phyloP scores from a whole-genome alignment of 2,113 vertebrate genomes.

The Alligator sinensis region DNA sequence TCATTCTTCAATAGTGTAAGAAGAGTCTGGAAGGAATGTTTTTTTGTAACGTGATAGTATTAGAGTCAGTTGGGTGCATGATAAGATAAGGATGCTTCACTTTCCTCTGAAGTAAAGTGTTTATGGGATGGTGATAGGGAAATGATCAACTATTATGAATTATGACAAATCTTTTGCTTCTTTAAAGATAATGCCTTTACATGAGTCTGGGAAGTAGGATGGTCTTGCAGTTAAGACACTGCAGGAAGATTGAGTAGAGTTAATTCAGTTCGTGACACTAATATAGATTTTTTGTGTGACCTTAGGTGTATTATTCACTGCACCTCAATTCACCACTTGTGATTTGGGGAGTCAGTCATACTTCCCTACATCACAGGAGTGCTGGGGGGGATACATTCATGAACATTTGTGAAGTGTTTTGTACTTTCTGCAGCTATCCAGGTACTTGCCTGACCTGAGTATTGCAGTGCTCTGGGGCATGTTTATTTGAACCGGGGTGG shows the following conservation, averaged over 20 bases:
- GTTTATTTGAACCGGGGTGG: too few species aligned
- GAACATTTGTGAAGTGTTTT: not conserved
- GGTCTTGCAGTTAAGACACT: not conserved
- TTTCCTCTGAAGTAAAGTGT: not conserved
- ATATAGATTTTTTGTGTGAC: not conserved
- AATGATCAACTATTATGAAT: not conserved
- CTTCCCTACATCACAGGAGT: not conserved
- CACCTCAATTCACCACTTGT: not conserved
- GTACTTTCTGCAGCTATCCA: too few species aligned
- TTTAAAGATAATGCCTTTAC: not conserved
- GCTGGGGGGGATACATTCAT: not conserved
- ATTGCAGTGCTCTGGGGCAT: too few species aligned
- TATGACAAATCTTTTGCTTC: not conserved
- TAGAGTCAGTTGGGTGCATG: not conserved
- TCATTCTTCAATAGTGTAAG: conserved; percentile 41
- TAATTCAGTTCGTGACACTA: not conserved
- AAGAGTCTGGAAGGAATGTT: not conserved
- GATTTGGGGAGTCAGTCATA: not conserved
- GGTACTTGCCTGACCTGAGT: too few species aligned
- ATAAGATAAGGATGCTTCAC: not conserved
- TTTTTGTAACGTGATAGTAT: not conserved
- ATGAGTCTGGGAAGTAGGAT: not conserved
- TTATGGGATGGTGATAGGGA: not conserved
- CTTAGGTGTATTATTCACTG: not conserved
- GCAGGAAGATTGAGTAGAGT: not conserved